These are phyloP conservation scores for Ennomos erosarius DNA, from an alignment of 2,888 invertebrate genomes.

Conservation along the genomic window DNA sequence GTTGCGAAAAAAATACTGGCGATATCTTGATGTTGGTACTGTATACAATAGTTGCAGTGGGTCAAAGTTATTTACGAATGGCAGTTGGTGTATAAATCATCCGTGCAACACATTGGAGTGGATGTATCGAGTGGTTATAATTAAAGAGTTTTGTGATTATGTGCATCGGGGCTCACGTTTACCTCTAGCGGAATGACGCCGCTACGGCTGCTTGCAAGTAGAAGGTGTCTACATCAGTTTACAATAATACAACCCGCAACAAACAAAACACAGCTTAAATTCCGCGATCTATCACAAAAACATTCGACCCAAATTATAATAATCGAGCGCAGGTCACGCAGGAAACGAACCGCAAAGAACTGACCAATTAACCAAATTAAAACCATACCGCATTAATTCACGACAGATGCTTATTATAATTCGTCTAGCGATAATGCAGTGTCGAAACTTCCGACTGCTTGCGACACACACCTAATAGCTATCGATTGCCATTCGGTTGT, in stretches of 20 bases:
- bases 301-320: conserved; percentile 27
- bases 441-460: conserved; percentile 77
- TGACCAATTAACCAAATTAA: conserved; percentile 51
- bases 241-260: conserved; percentile 56
- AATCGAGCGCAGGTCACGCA: conserved; percentile 33
- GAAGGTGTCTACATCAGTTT: conserved; percentile 74
- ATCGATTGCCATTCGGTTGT: conserved; percentile 69
- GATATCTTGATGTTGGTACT: conserved; percentile 43
- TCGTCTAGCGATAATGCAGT: conserved; percentile 61
- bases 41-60: conserved; percentile 58
- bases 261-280: neutral
- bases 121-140: conserved; percentile 62
- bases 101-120: conserved; percentile 64
- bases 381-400: conserved; percentile 57
- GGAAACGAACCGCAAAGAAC: conserved; percentile 46
- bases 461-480: conserved; percentile 64
- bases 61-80: conserved; percentile 64
- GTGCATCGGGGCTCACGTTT: conserved; percentile 49
- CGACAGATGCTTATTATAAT: conserved; percentile 64
- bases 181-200: conserved; percentile 10
- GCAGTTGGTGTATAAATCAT: conserved; percentile 73
- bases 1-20: conserved; percentile 49
- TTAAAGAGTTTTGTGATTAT: conserved; percentile 66
- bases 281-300: conserved; percentile 22
- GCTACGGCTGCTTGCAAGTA: conserved; percentile 53